Evolutionary conservation across 2,113 vertebrate genomes (phyloP), one percentile per base, ranked within the genome.

Genomic region (Condylura cristata): DNA sequence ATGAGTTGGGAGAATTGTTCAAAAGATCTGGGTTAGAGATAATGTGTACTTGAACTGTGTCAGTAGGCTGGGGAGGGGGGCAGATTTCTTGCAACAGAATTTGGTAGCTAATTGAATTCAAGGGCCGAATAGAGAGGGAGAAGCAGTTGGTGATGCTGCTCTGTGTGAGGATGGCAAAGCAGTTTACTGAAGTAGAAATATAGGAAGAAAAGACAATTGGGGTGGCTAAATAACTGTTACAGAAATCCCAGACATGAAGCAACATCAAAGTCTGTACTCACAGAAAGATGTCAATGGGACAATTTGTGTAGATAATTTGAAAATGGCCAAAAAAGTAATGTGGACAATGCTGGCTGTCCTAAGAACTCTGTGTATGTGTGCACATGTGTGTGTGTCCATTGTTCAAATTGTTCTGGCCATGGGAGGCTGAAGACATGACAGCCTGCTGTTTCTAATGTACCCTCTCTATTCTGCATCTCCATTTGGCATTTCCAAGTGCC

Each of bases 181-280:
- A 60, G 11, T 39, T 86, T 41, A 12, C 12, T 53, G 58, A 75
- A 14, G n/a, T 8, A 63, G 18, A 22, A 61, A 44, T 37, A 74
- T 3, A 56, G 76, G n/a, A 68, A 60, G 70, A 46, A 63, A 78
- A 72, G 24, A 32, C 37, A 91, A 4, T 56, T 37, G 58, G 18
- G 24, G n/a, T 4, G 18, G n/a, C n/a, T n/a, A n/a, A 71, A 72
- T 24, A 81, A 81, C 28, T 66, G 9, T 53, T 56, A 44, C n/a
- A 76, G 32, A 66, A 30, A 34, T 24, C 37, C 7, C n/a, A 61
- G 51, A 51, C 61, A 76, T 7, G 34, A 16, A 53, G 71, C 12
- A 76, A 46, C 39, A 83, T 74, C 61, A 91, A 92, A 97, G 90
- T 41, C 37, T 60, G 8, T 51, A 86, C 56, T 34, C 24, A 66